Evolutionary conservation across 2,113 vertebrate species (phyloP).

Genomic region (Hippocampus guttulatus): DNA sequence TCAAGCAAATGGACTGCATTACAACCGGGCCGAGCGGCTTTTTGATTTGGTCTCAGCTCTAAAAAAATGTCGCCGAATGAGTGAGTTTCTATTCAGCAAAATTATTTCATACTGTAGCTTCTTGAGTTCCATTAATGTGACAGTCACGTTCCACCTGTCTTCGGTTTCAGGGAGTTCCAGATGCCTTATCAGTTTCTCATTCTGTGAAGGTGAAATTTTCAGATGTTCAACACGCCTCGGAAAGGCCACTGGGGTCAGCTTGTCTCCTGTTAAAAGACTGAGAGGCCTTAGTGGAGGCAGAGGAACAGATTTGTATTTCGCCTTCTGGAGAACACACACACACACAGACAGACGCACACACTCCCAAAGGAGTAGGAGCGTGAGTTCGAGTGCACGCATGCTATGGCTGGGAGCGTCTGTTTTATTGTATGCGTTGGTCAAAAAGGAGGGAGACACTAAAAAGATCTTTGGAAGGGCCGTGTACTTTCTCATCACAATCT

Average conservation of each 20-base stretch:
- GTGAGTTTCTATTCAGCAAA: constrained; percentile 17
- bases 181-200: background rate
- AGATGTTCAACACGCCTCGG: constrained; percentile 34
- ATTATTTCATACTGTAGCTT: constrained; percentile 20
- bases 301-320: constrained; percentile 53
- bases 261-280: constrained; percentile 54
- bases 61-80: background rate
- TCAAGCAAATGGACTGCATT: background rate
- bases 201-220: constrained; percentile 20
- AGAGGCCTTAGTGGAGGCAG: constrained; percentile 37
- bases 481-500: constrained; percentile 17
- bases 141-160: constrained; percentile 22
- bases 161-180: constrained; percentile 34
- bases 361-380: constrained; percentile 18
- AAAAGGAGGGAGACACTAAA: background rate
- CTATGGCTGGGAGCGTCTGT: constrained; percentile 8
- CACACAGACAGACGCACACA: constrained; percentile 29
- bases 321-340: constrained; percentile 45
- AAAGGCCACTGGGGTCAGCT: constrained; percentile 42
- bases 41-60: too few relatives aligned
- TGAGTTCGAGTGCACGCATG: constrained; percentile 7
- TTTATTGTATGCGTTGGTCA: constrained; percentile 4
- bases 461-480: background rate
- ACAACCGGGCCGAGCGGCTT: too few relatives aligned
- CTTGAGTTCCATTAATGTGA: constrained; percentile 36